phyloP scores from a whole-genome alignment of 2,113 vertebrate species.

The Montifringilla adamsi region DNA sequence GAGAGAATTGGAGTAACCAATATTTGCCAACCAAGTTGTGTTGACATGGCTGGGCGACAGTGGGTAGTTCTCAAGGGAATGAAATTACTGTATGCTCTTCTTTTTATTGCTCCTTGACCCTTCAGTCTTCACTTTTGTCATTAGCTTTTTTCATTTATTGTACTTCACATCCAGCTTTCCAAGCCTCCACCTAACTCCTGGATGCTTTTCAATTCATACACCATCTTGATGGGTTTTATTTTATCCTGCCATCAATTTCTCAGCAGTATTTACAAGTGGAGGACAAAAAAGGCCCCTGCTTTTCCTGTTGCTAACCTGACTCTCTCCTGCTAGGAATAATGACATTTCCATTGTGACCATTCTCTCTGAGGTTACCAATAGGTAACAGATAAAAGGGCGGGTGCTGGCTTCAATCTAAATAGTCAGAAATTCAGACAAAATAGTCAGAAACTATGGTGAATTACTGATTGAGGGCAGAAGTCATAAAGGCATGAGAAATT shows the following conservation, averaged over 20 bases:
- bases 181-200: background rate
- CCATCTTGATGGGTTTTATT: background rate
- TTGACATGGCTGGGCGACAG: accelerated
- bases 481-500: background rate
- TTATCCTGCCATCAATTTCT: background rate
- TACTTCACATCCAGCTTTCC: background rate
- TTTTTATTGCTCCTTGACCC: background rate
- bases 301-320: background rate
- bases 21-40: background rate
- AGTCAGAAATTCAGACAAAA: background rate
- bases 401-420: background rate
- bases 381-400: background rate
- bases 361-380: background rate
- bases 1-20: background rate
- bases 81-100: background rate
- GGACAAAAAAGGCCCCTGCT: background rate
- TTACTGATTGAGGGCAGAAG: background rate
- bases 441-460: background rate
- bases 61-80: background rate
- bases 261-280: background rate
- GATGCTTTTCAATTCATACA: background rate
- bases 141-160: background rate
- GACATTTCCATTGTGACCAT: background rate
- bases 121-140: background rate
- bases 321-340: background rate